These are phyloP conservation scores for Alethe diademata DNA, from an alignment of 2,113 vertebrate species.

Conservation along the genomic window DNA sequence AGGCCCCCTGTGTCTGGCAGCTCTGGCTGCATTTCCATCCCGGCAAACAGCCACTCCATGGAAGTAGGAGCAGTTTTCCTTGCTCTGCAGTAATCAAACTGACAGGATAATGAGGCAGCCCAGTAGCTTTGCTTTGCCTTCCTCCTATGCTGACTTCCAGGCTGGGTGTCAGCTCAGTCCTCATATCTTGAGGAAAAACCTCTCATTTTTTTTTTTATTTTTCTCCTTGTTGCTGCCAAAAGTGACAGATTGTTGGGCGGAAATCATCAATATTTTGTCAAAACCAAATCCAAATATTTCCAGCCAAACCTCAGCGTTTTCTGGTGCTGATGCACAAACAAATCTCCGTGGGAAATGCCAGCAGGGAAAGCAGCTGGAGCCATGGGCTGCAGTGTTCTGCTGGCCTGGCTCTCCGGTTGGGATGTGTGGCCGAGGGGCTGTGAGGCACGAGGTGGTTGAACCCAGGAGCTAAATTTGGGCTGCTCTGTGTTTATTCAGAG, in stretches of 20 bases:
- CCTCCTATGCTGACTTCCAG: not conserved
- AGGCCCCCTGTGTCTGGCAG: not conserved
- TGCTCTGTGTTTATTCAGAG: not conserved
- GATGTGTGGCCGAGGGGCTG: not conserved
- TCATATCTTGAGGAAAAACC: not conserved
- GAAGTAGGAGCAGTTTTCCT: not conserved
- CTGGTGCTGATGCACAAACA: slow-evolving; percentile 7
- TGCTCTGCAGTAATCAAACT: not conserved
- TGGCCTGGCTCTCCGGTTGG: not conserved
- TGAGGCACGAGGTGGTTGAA: not conserved
- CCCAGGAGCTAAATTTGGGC: not conserved
- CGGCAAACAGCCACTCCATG: not conserved
- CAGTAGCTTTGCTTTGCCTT: slow-evolving; percentile 2
- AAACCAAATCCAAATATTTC: slow-evolving; percentile 31
- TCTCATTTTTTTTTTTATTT: not conserved
- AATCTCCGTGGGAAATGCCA: slow-evolving; percentile 44
- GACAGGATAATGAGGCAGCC: not conserved
- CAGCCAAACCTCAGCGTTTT: slow-evolving; percentile 38
- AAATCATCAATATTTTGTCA: slow-evolving; percentile 42
- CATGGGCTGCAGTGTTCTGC: not conserved
- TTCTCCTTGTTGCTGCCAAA: not conserved
- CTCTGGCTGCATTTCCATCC: not conserved
- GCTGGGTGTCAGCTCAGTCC: slow-evolving; percentile 22
- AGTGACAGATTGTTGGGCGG: not conserved
- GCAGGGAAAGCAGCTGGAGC: not conserved